Evolutionary conservation across 1,140 invertebrate species (phyloP).

Genomic region (Zaprionus vittiger): DNA sequence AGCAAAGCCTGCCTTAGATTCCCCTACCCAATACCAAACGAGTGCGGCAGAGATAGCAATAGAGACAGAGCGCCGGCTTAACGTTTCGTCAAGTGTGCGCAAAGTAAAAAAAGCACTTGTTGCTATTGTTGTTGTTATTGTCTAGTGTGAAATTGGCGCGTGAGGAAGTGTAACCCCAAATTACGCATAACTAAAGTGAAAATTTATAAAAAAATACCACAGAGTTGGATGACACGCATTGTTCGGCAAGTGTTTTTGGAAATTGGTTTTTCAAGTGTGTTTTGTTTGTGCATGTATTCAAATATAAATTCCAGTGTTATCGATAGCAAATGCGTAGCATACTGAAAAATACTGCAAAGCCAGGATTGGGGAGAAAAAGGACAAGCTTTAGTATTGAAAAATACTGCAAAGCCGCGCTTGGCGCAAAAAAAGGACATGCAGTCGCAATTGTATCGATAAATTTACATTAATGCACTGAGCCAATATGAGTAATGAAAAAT

Average conservation of each 20-base stretch:
- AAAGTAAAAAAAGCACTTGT: slow-evolving; percentile 42
- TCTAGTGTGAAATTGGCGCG: slow-evolving; percentile 53
- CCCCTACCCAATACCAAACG: background rate
- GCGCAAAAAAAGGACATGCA: background rate
- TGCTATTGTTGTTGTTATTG: slow-evolving; percentile 31
- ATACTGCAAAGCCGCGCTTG: background rate
- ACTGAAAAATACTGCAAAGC: background rate
- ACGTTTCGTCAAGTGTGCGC: slow-evolving; percentile 26
- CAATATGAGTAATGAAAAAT: too few species aligned
- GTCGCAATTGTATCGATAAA: background rate
- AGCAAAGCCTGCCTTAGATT: background rate
- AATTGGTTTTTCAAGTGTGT: background rate
- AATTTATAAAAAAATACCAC: background rate
- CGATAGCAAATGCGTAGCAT: background rate
- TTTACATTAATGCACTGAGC: background rate
- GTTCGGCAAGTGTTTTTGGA: background rate
- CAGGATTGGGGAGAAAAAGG: background rate
- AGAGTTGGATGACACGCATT: background rate
- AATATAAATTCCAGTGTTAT: background rate
- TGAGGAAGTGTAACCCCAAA: slow-evolving; percentile 37
- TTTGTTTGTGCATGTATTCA: background rate
- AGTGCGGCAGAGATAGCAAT: background rate
- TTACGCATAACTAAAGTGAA: slow-evolving; percentile 5
- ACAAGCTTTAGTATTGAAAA: background rate
- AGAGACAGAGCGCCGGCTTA: slow-evolving; percentile 18